Conservation (phyloP, 2,888 invertebrate genomes). For the Gymnoscelis rufifasciata region DNA sequence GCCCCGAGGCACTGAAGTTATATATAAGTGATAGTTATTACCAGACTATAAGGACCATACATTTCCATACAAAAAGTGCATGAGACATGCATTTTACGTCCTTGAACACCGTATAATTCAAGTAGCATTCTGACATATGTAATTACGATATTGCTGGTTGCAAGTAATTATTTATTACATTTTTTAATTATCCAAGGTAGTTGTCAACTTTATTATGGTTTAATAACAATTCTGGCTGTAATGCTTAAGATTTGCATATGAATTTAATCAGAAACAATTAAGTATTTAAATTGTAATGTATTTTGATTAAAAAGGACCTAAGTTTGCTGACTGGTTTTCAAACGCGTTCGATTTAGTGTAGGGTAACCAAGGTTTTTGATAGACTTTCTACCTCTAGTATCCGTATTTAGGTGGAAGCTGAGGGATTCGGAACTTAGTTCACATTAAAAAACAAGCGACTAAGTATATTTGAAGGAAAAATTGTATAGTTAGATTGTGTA, state of each 20-base stretch:
- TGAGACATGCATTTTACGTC: slow-evolving; percentile 5
- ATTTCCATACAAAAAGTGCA: neutral
- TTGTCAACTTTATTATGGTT: slow-evolving; percentile 16
- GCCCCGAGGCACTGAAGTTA: no score
- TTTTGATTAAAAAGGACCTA: neutral
- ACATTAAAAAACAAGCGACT: no score
- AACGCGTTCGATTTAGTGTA: no score
- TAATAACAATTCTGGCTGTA: slow-evolving; percentile 12
- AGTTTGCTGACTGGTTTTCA: neutral
- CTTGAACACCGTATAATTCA: slow-evolving; percentile 7
- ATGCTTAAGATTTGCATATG: slow-evolving; percentile 13
- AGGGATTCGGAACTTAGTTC: no score
- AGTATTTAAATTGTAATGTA: slow-evolving; percentile 2
- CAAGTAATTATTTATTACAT: slow-evolving; percentile 12
- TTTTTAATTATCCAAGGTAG: slow-evolving; percentile 13
- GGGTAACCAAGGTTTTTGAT: no score
- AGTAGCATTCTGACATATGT: slow-evolving; percentile 18
- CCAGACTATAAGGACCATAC: no score
- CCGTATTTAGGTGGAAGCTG: no score
- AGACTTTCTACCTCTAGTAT: no score
- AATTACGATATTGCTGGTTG: slow-evolving; percentile 17
- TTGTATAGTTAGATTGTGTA: no score
- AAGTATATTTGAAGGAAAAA: no score
- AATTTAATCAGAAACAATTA: slow-evolving; percentile 11
- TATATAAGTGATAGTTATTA: no score